A percentile compares a stretch with the other conserved stretches of the same genome.
Evolutionary conservation across 2,888 invertebrate species (phyloP).

Genomic region (Noctua pronuba): DNA sequence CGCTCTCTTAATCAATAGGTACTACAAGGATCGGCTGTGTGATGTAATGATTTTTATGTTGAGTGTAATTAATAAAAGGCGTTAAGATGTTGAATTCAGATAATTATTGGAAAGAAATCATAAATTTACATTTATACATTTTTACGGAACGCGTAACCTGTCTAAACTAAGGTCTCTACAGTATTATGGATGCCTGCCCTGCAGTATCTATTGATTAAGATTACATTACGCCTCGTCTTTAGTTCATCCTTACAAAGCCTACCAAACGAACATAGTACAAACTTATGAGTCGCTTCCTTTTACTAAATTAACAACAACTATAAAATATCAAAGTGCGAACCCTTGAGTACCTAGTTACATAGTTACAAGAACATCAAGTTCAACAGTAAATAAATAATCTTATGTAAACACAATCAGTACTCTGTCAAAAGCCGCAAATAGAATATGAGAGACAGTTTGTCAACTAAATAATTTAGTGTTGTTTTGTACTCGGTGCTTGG

Average conservation of each 20-base stretch:
- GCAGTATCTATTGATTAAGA: background rate
- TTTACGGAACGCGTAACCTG: no score
- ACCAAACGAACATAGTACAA: no score
- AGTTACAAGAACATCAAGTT: slow-evolving; percentile 5
- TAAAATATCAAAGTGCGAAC: background rate
- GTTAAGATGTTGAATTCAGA: no score
- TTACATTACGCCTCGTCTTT: background rate
- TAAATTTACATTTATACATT: no score
- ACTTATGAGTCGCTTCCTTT: no score
- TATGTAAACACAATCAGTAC: slow-evolving; percentile 53
- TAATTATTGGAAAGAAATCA: no score
- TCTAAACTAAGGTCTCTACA: no score
- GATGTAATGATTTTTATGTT: no score
- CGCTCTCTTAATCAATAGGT: background rate
- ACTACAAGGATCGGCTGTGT: no score
- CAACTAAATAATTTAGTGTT: slow-evolving; percentile 71
- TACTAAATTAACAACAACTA: background rate
- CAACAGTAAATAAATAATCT: slow-evolving; percentile 54
- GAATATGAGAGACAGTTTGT: slow-evolving; percentile 62
- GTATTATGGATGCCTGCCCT: background rate
- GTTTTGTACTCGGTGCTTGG: slow-evolving; percentile 61
- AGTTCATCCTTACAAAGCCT: background rate
- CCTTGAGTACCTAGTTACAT: background rate
- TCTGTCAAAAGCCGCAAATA: slow-evolving; percentile 62
- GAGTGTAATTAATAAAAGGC: no score